Conservation (phyloP, 2,888 invertebrate species). For the Augiades crinisus region DNA sequence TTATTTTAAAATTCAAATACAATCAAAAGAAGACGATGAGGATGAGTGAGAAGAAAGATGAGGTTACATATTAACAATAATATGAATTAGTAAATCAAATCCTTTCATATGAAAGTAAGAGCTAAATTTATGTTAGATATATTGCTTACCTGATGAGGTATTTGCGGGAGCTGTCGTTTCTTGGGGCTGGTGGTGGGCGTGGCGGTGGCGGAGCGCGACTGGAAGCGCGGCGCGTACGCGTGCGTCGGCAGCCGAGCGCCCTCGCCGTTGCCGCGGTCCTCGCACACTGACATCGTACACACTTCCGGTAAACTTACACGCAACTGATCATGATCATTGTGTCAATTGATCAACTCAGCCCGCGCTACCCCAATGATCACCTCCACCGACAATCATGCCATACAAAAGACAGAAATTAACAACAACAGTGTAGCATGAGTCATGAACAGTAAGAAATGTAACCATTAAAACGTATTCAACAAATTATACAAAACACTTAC, state of each 20-base stretch:
- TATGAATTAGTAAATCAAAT: no score
- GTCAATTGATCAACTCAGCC: no score
- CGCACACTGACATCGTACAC: slow-evolving; percentile 53
- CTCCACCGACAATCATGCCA: slow-evolving; percentile 15
- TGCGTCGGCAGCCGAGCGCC: slow-evolving; percentile 75
- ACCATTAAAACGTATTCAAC: slow-evolving; percentile 22
- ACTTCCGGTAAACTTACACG: slow-evolving; percentile 16
- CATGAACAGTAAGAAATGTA: slow-evolving; percentile 15
- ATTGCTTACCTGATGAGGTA: slow-evolving; percentile 84
- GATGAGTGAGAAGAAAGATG: no score
- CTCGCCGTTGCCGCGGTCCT: slow-evolving; percentile 46
- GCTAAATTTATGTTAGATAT: slow-evolving; percentile 1
- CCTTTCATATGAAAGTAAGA: neutral
- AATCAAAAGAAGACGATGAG: no score
- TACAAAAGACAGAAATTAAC: neutral
- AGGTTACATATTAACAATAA: no score
- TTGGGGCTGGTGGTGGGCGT: slow-evolving; percentile 97
- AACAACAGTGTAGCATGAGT: slow-evolving; percentile 12
- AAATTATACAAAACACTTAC: slow-evolving; percentile 38
- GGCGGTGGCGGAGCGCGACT: slow-evolving; percentile 93
- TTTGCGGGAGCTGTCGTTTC: slow-evolving; percentile 97
- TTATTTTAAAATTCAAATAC: no score
- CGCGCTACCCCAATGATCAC: neutral
- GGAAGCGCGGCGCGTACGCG: slow-evolving; percentile 85
- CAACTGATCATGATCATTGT: neutral